Base-by-base conservation (phyloP, 2,888 invertebrate species). In the Doris montereyensis region DNA sequence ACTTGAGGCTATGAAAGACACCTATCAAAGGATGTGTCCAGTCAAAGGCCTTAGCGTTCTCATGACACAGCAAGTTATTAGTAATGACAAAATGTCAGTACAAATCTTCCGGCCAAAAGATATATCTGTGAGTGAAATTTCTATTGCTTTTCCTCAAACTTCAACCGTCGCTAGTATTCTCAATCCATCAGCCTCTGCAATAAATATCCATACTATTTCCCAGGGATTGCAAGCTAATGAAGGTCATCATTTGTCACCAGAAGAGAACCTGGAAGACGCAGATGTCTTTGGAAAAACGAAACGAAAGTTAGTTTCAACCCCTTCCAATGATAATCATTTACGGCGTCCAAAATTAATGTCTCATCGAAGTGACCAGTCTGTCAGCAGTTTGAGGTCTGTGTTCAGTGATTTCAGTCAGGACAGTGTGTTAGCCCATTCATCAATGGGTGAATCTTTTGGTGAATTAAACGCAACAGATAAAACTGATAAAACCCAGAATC, bases 1-100 rank as follows among this genome's bases (percentile, higher is more conserved):
- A 58, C 67, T 82, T 21, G 80, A 80, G 32, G 67, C 60, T 2
- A 24, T 82, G 74, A 82, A 71, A 41, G 8, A 41, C 8, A 41
- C 52, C 17, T 41, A 41, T 41, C 5, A 41, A 41, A 17, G 8
- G 17, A 41, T 17, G 8, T 41, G 52, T 17, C 8, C 5, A 17
- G 52, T 10, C 17, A 10, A 5, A 41, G 52, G 52, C 5, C 30
- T 79, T 10, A 75, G 76, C 13, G 72, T 79, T 62, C 72, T 79
- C 26, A 79, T 79, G 79, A 79, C 79, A 8, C 71, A 79, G 1
- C 60, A 76, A 30, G 52, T 76, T 24, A 17, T 75, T 2, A 13
- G 62, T 4, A 75, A 72, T 30, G 68, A 79, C 32, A 70, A 58
- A 41, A 41, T 79, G 32, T 30, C 57, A 57, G 76, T 79, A 32